phyloP scores from a whole-genome alignment of 2,113 vertebrate genomes.

The Pipra filicauda region DNA sequence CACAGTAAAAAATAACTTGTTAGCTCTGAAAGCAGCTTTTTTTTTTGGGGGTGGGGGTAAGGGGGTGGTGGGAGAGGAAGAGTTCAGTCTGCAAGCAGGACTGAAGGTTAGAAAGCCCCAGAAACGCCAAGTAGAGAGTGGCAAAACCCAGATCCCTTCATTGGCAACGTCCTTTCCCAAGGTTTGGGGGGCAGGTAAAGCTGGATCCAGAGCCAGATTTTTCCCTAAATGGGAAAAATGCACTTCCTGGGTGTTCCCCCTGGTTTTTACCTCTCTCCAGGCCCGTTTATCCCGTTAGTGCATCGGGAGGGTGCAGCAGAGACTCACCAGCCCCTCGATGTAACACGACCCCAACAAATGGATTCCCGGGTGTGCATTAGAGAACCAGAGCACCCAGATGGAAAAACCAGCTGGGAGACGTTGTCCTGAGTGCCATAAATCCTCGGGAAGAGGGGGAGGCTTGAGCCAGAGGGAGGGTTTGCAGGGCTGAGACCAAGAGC shows the following conservation, averaged over 20 bases:
- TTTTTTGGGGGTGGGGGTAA: not conserved
- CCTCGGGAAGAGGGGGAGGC: not conserved
- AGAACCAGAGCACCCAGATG: not conserved
- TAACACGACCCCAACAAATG: not conserved
- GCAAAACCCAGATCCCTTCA: not conserved
- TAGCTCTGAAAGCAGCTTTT: constrained; percentile 10
- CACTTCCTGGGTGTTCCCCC: not conserved
- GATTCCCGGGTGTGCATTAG: not conserved
- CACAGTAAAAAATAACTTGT: not conserved
- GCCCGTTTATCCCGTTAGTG: not conserved
- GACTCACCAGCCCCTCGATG: not conserved
- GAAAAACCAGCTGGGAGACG: not conserved
- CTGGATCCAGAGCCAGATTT: not conserved
- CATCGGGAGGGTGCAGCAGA: not conserved
- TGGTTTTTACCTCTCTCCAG: constrained; percentile 36
- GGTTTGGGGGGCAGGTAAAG: not conserved
- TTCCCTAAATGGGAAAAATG: not conserved
- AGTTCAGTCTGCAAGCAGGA: not conserved
- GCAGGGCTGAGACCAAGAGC: not conserved
- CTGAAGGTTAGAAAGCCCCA: not conserved
- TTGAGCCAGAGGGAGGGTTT: not conserved
- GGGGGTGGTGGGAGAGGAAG: not conserved
- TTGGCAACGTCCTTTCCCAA: not conserved
- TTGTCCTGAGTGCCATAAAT: not conserved
- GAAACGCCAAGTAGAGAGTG: not conserved